Percentiles rank a stretch among this genome's conserved stretches.
Conservation (phyloP, 1,140 invertebrate genomes). For the Agraylea sexmaculata region DNA sequence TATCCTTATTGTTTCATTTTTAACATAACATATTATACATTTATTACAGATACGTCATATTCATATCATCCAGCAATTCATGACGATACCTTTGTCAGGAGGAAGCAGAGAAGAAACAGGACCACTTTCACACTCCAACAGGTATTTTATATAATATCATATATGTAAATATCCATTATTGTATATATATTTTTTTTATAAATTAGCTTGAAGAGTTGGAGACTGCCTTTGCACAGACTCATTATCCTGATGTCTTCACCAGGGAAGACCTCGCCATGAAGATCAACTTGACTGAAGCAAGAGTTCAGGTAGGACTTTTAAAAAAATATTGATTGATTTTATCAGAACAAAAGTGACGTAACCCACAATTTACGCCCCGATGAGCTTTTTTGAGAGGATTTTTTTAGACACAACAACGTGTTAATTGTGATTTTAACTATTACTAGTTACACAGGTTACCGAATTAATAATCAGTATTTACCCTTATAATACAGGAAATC, state of each 20-base stretch:
- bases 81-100: conserved; percentile 90
- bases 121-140: conserved; percentile 96
- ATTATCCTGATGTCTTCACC: conserved; percentile 97
- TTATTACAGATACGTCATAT: conserved; percentile 70
- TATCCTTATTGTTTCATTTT: conserved; percentile 1
- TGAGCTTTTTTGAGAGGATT: no score
- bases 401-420: no score
- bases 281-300: conserved; percentile 93
- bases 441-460: no score
- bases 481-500: no score
- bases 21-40: conserved; percentile 14
- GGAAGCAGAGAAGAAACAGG: conserved; percentile 89
- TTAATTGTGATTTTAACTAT: no score
- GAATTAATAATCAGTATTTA: no score
- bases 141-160: conserved; percentile 41
- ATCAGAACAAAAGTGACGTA: no score
- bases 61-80: conserved; percentile 88
- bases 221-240: conserved; percentile 93
- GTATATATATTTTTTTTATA: not conserved
- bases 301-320: conserved; percentile 76
- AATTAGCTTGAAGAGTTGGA: conserved; percentile 87
- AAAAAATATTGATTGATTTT: no score
- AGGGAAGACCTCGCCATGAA: conserved; percentile 96
- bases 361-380: no score
- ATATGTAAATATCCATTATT: not conserved